Evolutionary conservation across 2,888 invertebrate species (phyloP).

Genomic region (Acholoe squamosa): DNA sequence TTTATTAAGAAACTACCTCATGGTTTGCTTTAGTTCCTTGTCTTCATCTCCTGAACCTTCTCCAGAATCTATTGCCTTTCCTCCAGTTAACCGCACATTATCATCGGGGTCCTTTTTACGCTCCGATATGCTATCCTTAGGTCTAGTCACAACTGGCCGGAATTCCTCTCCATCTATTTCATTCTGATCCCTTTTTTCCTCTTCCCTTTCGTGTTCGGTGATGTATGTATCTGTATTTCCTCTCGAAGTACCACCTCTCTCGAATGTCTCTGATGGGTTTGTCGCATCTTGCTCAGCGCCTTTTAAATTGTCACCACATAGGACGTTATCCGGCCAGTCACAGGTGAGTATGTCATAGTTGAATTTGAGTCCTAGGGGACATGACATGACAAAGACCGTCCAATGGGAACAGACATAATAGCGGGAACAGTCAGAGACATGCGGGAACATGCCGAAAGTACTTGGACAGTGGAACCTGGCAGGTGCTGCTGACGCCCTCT

Average conservation of each 20-base stretch:
- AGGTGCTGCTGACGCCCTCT: not conserved
- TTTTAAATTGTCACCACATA: not conserved
- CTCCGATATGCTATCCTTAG: not conserved
- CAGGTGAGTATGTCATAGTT: not conserved
- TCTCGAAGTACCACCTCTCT: too few species aligned
- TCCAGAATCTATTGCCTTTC: too few species aligned
- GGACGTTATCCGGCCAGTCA: not conserved
- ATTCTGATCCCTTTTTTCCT: not conserved
- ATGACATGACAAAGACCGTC: not conserved
- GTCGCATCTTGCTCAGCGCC: not conserved
- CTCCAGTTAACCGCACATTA: too few species aligned
- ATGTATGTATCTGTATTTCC: not conserved
- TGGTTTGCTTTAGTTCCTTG: too few species aligned
- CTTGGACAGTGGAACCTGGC: not conserved
- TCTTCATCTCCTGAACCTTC: too few species aligned
- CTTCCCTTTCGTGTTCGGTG: not conserved
- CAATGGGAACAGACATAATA: not conserved
- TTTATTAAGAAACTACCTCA: too few species aligned
- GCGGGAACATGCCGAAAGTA: constrained; percentile 20
- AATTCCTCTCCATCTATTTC: not conserved
- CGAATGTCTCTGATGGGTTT: not conserved
- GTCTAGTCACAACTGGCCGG: not conserved
- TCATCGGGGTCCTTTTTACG: too few species aligned
- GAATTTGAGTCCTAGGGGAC: not conserved
- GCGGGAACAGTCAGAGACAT: not conserved